Base-by-base conservation (phyloP, 2,113 vertebrate species). In the Corythoichthys intestinalis region DNA sequence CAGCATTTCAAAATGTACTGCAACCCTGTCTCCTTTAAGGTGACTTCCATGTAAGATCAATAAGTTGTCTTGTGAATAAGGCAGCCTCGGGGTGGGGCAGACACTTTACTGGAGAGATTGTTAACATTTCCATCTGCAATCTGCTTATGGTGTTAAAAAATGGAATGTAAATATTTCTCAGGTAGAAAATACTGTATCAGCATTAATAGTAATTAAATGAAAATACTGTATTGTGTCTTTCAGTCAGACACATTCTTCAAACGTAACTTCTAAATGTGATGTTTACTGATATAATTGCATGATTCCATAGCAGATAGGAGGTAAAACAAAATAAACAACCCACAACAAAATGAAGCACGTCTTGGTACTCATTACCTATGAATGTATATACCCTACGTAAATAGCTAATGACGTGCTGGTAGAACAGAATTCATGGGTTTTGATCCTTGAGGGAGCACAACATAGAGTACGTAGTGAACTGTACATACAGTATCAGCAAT, bases 1-100 rank as follows among this genome's bases (percentile, higher is more conserved):
- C 11, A 48, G 48, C 13, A 53, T 28, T 62, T 69, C 39, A 83
- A 71, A 78, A 73, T 58, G 56, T 17, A 38, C 47, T 0, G 5
- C 69, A 71, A 69, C 56, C 39, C 49, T n/a, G 41, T 28, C 15
- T 38, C 54, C 54, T 76, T 76, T 81, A 80, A 88, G 79, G 86
- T 88, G 81, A 87, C 82, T 86, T 78, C 69, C 73, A 77, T 6
- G 3, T 66, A 71, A 81, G 85, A 89, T 85, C 86, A 75, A 83
- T 85, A 78, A 66, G 78, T 80, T 84, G 79, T 81, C 78, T 81
- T 72, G 78, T 81, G 72, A 80, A 71, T 37, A 69, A 71, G 80
- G 71, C 77, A 4, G 81, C 82, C 80, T 81, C 65, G 69, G 82
- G 83, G 86, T 41, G 44, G 81, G 59, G 78, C 80, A 77, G 81